Evolutionary conservation across 1,140 invertebrate species (phyloP).

Genomic region (Sycophaga agraensis): DNA sequence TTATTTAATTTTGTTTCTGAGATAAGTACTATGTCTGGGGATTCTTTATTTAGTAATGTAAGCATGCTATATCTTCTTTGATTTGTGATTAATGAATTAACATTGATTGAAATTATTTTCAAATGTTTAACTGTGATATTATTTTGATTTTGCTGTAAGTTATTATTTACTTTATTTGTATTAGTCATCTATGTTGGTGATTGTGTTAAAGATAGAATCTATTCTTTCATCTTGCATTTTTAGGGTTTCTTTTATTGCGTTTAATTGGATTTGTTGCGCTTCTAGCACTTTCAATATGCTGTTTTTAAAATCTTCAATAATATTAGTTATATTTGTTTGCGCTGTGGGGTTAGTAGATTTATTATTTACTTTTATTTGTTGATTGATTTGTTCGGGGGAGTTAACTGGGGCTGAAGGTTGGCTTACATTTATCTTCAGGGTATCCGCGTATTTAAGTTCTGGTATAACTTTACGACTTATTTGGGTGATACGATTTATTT

Average conservation of each 20-base stretch:
- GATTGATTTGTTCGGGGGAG: no score
- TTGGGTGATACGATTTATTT: no score
- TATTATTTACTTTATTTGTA: not conserved
- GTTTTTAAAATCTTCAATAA: not conserved
- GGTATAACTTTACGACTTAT: no score
- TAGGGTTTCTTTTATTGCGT: not conserved
- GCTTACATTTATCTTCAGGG: no score
- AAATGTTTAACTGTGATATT: not conserved
- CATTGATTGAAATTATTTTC: conserved; percentile 30
- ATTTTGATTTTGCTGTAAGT: not conserved
- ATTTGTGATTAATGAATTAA: conserved; percentile 30
- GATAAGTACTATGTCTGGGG: conserved; percentile 29
- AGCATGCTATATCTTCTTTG: conserved; percentile 22
- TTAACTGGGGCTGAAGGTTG: no score
- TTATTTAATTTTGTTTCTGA: conserved; percentile 32
- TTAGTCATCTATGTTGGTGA: not conserved
- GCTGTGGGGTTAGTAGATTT: no score
- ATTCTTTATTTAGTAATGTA: conserved; percentile 7
- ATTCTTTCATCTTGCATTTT: not conserved
- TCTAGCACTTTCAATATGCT: not conserved
- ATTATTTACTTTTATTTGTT: no score
- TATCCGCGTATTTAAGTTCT: no score
- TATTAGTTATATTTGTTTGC: no score
- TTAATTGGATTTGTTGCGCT: not conserved
- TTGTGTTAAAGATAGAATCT: not conserved